phyloP scores from a whole-genome alignment of 2,113 vertebrate species.

The Pithys albifrons region DNA sequence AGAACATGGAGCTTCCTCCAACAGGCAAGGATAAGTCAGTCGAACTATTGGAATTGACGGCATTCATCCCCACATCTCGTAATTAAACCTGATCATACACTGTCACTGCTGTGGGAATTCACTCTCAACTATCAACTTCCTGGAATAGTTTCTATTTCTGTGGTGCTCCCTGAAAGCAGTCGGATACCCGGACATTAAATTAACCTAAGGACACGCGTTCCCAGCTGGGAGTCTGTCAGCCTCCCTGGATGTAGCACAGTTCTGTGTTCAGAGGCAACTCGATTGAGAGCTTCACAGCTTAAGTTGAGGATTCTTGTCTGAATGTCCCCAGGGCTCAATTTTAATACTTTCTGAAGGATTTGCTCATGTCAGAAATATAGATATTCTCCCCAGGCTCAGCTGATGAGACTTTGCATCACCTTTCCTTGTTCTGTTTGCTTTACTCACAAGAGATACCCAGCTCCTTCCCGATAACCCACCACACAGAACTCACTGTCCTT shows the following conservation, averaged over 20 bases:
- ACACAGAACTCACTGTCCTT: neutral
- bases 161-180: neutral
- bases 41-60: neutral
- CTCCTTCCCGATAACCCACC: neutral
- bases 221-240: neutral
- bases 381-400: neutral
- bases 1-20: neutral
- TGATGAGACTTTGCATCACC: neutral
- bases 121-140: neutral
- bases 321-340: neutral
- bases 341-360: neutral
- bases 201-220: neutral
- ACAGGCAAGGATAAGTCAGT: neutral
- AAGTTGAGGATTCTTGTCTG: neutral
- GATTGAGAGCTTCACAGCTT: neutral
- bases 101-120: neutral
- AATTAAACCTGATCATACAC: neutral
- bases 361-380: neutral
- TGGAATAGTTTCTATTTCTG: neutral
- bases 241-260: neutral
- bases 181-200: conserved; percentile 2
- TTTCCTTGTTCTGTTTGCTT: neutral
- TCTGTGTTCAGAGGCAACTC: neutral
- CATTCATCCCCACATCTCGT: neutral
- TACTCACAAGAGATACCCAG: neutral